Evolutionary conservation across 2,888 invertebrate species (phyloP), one percentile per base, ranked within the genome.

Genomic region (Rhagophthalmus giganteus): DNA sequence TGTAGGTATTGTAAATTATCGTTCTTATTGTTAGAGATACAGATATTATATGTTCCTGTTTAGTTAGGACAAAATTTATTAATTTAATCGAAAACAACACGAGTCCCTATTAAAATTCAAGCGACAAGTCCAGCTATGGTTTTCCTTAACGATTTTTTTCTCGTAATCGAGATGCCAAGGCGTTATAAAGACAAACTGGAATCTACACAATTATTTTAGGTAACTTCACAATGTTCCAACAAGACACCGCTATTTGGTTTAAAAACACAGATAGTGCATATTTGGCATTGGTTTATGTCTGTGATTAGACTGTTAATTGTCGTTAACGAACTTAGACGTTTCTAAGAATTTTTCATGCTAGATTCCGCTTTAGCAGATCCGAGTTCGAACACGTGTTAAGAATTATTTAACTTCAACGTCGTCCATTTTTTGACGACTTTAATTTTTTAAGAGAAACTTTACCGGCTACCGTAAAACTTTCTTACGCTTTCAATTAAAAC

Each of bases 181-280:
- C 52, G 46, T 52, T 52, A 47, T 47, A 52, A 51, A 47, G 52
- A 47, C 52, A 31, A 52, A 40, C 37, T 52, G 52, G 52, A 52
- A 52, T 52, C 41, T 37, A 47, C 34, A 47, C 46, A 41, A 47
- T 46, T 47, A 52, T 52, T 52, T 52, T 52, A 41, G 52, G 51
- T 51, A 51, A 39, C 51, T 45, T 31, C 31, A 32, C 41, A 46
- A 46, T 45, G 46, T 52, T 52, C 35, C 40, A 52, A 40, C 52
- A 52, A 47, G 47, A 52, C 47, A 52, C 52, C 52, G 52, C 52
- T 52, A 52, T 52, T 52, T 47, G 41, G 41, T 46, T 52, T 52
- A 52, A 52, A 52, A 52, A 47, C 52, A 47, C 41, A 41, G 42
- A 47, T 52, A 47, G 47, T 46, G 42, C 54, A 45, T 49, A 47